Conservation (phyloP, 2,113 vertebrate species). For the Alosa alosa region DNA sequence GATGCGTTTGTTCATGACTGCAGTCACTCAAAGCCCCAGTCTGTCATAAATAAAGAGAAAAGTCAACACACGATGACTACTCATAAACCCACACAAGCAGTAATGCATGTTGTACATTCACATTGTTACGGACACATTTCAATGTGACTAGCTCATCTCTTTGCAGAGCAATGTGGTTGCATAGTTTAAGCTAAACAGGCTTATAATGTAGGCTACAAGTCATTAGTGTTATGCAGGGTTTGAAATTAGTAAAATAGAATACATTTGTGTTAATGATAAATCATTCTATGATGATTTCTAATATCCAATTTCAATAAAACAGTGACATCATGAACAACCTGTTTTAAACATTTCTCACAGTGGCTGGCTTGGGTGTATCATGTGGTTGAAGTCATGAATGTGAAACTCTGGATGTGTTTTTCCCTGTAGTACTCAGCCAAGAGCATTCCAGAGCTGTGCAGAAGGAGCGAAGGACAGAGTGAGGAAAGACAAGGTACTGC, state of each 20-base stretch:
- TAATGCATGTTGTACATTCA: too few species aligned
- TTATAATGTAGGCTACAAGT: background rate
- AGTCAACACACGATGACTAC: background rate
- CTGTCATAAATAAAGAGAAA: background rate
- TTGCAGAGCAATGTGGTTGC: background rate
- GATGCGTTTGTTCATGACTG: background rate
- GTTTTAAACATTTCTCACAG: background rate
- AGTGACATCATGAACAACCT: too few species aligned
- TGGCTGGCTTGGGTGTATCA: background rate
- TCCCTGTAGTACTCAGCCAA: constrained; percentile 86
- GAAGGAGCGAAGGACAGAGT: constrained; percentile 83
- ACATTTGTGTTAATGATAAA: too few species aligned
- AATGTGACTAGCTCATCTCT: background rate
- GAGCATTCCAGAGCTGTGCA: constrained; percentile 91
- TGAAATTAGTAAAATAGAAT: too few species aligned
- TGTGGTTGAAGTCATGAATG: background rate
- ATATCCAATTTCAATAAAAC: too few species aligned
- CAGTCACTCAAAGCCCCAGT: background rate
- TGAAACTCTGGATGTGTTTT: background rate
- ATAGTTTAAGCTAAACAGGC: too few species aligned
- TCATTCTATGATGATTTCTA: too few species aligned
- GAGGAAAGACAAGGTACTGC: constrained; percentile 82
- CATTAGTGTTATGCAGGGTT: background rate
- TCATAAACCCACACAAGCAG: background rate
- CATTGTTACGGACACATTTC: background rate